Evolutionary conservation across 2,797 vertebrate species (phyloP).

Genomic region (Limnodromus scolopaceus): DNA sequence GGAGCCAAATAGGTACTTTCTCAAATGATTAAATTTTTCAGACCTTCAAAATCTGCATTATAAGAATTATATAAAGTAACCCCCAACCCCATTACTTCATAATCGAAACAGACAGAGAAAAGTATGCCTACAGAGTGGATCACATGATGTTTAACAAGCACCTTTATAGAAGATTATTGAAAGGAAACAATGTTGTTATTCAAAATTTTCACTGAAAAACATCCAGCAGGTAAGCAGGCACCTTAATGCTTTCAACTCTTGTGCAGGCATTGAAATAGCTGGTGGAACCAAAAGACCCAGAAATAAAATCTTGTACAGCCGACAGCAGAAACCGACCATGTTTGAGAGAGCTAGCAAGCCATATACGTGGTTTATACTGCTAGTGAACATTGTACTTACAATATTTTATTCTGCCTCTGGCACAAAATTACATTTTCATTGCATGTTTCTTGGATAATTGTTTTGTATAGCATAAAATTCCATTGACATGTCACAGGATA

Average conservation of each 20-base stretch:
- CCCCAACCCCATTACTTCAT: not conserved
- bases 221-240: not conserved
- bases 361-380: fast-evolving
- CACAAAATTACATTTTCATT: not conserved
- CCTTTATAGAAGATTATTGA: not conserved
- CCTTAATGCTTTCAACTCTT: not conserved
- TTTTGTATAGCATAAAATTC: not conserved
- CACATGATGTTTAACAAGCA: not conserved
- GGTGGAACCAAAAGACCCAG: not conserved
- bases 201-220: not conserved
- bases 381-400: not conserved
- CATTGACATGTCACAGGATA: not conserved
- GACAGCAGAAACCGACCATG: not conserved
- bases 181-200: not conserved
- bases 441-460: not conserved
- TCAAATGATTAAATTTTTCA: not conserved
- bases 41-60: not conserved
- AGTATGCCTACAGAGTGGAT: not conserved
- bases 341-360: not conserved
- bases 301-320: not conserved
- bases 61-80: not conserved
- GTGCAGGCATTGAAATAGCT: not conserved
- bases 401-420: not conserved
- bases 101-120: not conserved
- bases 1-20: not conserved